phyloP scores from a whole-genome alignment of 2,888 invertebrate genomes.

The Odontocolon sp. region DNA sequence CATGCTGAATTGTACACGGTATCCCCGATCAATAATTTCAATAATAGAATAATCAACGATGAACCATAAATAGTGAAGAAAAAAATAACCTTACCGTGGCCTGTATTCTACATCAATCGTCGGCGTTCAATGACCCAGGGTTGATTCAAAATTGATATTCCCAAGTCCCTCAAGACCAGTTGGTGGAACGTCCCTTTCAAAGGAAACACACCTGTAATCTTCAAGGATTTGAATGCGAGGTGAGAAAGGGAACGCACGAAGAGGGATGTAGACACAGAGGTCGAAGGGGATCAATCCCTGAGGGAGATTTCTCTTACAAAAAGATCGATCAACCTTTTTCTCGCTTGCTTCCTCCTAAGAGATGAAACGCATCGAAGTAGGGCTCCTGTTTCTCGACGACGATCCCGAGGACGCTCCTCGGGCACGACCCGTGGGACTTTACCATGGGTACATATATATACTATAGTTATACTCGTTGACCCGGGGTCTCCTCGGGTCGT shows the following conservation, averaged over 20 bases:
- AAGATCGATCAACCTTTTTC: conserved; percentile 51
- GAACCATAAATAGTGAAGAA: background rate
- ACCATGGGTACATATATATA: conserved; percentile 67
- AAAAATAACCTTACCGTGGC: background rate
- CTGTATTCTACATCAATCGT: conserved; percentile 8
- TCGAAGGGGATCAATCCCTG: conserved; percentile 46
- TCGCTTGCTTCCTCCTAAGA: background rate
- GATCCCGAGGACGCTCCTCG: conserved; percentile 33
- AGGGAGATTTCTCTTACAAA: conserved; percentile 29
- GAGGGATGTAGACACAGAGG: conserved; percentile 15
- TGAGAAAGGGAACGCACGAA: conserved; percentile 10
- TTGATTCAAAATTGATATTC: conserved; percentile 33
- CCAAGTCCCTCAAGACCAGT: background rate
- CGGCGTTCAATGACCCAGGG: conserved; percentile 42
- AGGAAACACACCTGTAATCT: conserved; percentile 35
- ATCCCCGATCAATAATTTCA: background rate
- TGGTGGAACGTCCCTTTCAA: conserved; percentile 14
- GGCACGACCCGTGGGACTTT: conserved; percentile 75
- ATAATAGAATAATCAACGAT: background rate
- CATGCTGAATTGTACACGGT: background rate
- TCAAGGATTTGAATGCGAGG: conserved; percentile 31
- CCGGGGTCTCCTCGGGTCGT: conserved; percentile 56
- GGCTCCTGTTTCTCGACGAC: conserved; percentile 55
- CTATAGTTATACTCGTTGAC: conserved; percentile 48
- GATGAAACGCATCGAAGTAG: conserved; percentile 18